A percentile compares a stretch with the other conserved stretches of the same genome.
phyloP scores from a whole-genome alignment of 2,888 invertebrate genomes.

The Cantharis rufa region DNA sequence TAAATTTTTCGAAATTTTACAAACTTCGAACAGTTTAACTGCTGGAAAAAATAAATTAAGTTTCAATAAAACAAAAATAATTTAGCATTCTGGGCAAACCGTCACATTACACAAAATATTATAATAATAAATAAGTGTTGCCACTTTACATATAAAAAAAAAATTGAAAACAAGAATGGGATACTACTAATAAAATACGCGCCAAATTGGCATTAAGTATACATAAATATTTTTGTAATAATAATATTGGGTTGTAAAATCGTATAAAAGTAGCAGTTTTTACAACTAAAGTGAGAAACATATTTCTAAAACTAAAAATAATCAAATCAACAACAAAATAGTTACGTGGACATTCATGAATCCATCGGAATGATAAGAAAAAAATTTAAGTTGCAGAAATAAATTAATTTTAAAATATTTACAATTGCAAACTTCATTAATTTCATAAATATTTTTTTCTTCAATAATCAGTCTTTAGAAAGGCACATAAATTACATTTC shows the following conservation, averaged over 20 bases:
- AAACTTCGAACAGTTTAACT: constrained; percentile 21
- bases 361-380: constrained; percentile 47
- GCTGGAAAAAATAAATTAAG: constrained; percentile 24
- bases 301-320: constrained; percentile 16
- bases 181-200: not conserved
- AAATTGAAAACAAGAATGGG: not conserved
- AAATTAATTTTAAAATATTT: constrained; percentile 43
- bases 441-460: constrained; percentile 33
- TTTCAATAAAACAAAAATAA: not conserved
- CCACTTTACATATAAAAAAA: not conserved
- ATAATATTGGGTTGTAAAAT: constrained; percentile 2
- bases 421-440: constrained; percentile 39
- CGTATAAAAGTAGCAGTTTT: constrained; percentile 6
- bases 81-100: constrained; percentile 4
- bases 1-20: constrained; percentile 11
- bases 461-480: constrained; percentile 29
- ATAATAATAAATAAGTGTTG: not conserved
- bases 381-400: constrained; percentile 43
- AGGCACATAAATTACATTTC: constrained; percentile 21
- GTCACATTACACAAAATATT: not conserved
- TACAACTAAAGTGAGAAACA: constrained; percentile 6
- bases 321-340: constrained; percentile 40
- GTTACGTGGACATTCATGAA: constrained; percentile 37
- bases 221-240: not conserved
- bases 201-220: not conserved